Evolutionary conservation across 2,888 invertebrate species (phyloP).

Genomic region (Cephus spinipes): DNA sequence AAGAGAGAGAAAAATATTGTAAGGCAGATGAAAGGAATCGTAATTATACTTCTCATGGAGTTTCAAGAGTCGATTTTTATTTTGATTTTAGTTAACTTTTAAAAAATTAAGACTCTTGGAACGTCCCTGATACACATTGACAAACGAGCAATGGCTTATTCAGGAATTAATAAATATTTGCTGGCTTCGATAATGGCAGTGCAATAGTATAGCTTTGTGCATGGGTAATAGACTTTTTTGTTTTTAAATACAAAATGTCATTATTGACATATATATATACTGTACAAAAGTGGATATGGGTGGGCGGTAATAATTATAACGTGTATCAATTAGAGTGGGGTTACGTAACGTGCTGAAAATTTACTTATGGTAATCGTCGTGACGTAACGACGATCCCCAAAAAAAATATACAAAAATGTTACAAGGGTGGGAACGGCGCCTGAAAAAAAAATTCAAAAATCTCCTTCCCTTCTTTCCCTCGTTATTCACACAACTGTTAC

Average conservation of each 20-base stretch:
- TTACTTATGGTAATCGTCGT: background rate
- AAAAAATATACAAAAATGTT: background rate
- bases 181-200: background rate
- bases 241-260: background rate
- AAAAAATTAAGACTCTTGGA: background rate
- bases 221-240: background rate
- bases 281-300: background rate
- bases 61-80: background rate
- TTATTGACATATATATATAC: background rate
- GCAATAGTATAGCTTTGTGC: background rate
- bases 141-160: background rate
- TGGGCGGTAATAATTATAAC: background rate
- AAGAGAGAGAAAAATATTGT: conserved; percentile 31
- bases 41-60: background rate
- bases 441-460: background rate
- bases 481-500: conserved; percentile 6
- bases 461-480: background rate
- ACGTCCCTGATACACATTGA: background rate
- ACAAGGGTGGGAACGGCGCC: background rate
- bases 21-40: background rate
- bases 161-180: background rate
- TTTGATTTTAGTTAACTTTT: too few species aligned
- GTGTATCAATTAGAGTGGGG: background rate
- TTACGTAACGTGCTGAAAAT: background rate
- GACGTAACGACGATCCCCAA: background rate